Base-by-base conservation (phyloP, 2,888 invertebrate genomes). In the Steinernema scapterisci region DNA sequence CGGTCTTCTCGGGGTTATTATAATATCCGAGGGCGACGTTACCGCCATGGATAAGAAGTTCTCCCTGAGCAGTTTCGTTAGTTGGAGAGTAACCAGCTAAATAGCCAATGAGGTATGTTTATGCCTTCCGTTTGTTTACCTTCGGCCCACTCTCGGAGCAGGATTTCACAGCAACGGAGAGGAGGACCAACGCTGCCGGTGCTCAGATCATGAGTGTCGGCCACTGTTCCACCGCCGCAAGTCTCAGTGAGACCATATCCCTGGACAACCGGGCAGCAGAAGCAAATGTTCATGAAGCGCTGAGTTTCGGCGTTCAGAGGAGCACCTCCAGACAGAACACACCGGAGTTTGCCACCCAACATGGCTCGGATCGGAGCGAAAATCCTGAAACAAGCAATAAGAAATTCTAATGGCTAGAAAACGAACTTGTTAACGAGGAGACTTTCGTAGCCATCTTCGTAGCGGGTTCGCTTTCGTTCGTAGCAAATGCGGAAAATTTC, bases 271-370 rank as follows among this genome's bases (percentile, higher is more conserved):
- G 92, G 92, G 78, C 93, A 92, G 89, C 96, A 95, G 79, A 97
- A 91, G 88, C 95, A 95, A 77, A 93, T 92, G 88, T 93, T 92
- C 84, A 95, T 93, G 90, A 96, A 95, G 88, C 93, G 92, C 89
- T 97, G 97, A 13, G 97, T 97, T 88, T 97, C 96, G 0, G 95
- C 93, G 6, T 95, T 93, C 23, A 99, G 90, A 0, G 97, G 97
- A 25, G 99, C 97, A 76, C 97, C 97, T 75, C 99, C 99, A 9
- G 92, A 92, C 85, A 97, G 92, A 89, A 97, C 92, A 82, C 95
- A 90, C 73, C 95, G 92, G 77, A 99, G 91, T 70, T 92, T 91
- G 25, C 97, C 97, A 78, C 99, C 99, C 86, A 97, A 91, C 82
- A 97, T 90, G 79, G 91, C 91, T 54, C 91, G 91, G 23, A 93